Base-by-base conservation (phyloP, 1,140 invertebrate species). In the Aradophagus sp. region DNA sequence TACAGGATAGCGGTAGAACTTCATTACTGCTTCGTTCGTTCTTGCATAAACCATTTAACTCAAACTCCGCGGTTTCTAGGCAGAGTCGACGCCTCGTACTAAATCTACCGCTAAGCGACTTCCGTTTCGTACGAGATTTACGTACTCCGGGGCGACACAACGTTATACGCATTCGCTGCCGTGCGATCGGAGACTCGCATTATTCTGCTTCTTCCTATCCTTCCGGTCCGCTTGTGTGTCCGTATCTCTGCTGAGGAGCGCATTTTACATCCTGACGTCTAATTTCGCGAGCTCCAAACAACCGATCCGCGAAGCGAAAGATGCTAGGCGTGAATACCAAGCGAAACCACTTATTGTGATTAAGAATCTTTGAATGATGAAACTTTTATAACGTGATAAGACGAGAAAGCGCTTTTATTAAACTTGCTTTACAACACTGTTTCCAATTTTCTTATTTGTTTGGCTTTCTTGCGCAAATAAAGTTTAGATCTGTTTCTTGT, bases 41-140 rank as follows among this genome's bases (percentile, higher is more conserved):
- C 81, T 84, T 84, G 82, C 82, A 82, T 84, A 84, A 84, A 83
- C 82, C 82, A 84, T 84, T 84, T 83, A 84, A 83, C 82, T 83
- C 79, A 76, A 83, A 83, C 80, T 81, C 72, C 77, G 79, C 79
- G 81, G 81, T 82, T 83, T 83, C 79, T 76, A 80, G 80, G 79
- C 79, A 80, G 80, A 80, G 79, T 76, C 77, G 72, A 77, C 78
- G 80, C 79, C 75, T 79, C 76, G 75, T 74, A 81, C 80, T 82
- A 82, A 82, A 82, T 83, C 81, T 81, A 76, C 77, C 74, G 68
- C 75, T 79, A 81, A 80, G 76, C 80, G 77, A 81, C 76, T 78
- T 80, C 79, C 79, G 78, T 72, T 80, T 74, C 75, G 59, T 48
- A 42, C 71, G 69, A 80, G 78, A 81, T 81, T 81, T 79, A 81